Evolutionary conservation across 2,113 vertebrate genomes (phyloP), one percentile per base, ranked within the genome.

Genomic region (Macheiramphus alcinus): DNA sequence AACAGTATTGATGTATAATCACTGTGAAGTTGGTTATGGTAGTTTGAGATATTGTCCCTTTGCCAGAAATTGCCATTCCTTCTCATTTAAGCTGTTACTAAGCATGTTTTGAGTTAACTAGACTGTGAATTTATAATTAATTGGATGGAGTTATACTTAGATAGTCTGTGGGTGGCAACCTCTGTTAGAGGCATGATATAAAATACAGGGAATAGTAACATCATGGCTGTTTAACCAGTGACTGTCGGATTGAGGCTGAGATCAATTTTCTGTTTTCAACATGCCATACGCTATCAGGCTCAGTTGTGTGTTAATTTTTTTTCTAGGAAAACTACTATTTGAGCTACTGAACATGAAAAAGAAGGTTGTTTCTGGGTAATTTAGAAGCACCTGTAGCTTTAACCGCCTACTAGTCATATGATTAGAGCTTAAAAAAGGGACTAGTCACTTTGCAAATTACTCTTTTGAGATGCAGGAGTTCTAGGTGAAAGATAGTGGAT

Each of bases 121-220:
- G 66, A 32, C 70, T 91, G 43, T 52, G 86, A 95, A 93, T 96
- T 91, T 88, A 48, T 88, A 95, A 96, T 90, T 87, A 80, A 75
- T 88, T 83, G 66, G 79, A 85, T 88, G 70, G 65, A 94, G 92
- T 94, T 97, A 94, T 87, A 91, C 94, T 94, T 93, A 86, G 94
- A 47, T 61, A 70, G 84, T 79, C 84, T 90, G 93, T 90, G 86
- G 94, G 96, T 94, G 96, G 84, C 78, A 90, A 85, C 78, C 92
- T 90, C 87, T 94, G 58, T 65, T 82, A 61, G 66, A 92, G 45
- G 21, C 58, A 62, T 48, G 74, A 70, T 88, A 16, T 45, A 18
- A 91, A 65, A 90, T 84, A n/a, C 36, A 93, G 43, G 14, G 48
- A 76, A 48, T 56, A 79, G 70, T 63, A 78, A 20, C 70, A 67